A percentile compares a stretch with the other conserved stretches of the same genome.
phyloP scores from a whole-genome alignment of 1,140 invertebrate genomes.

The Scaptomyza hsui region DNA sequence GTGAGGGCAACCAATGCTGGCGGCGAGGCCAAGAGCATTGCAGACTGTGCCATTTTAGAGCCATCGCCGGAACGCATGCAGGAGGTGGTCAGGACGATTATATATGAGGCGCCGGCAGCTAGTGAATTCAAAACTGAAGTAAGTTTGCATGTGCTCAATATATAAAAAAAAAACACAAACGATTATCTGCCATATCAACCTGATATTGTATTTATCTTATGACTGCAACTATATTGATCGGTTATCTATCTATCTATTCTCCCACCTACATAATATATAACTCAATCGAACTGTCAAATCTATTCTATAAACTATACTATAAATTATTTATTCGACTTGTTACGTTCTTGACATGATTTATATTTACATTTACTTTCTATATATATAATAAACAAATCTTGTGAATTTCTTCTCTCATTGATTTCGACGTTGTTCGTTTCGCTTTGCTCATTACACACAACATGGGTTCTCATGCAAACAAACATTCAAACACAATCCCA shows the following conservation, averaged over 20 bases:
- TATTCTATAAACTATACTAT: slow-evolving; percentile 14
- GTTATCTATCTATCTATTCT: slow-evolving; percentile 24
- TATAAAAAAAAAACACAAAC: slow-evolving; percentile 50
- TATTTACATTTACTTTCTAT: slow-evolving; percentile 23
- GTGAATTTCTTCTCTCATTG: slow-evolving; percentile 79
- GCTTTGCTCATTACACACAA: slow-evolving; percentile 67
- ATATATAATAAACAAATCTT: slow-evolving; percentile 70
- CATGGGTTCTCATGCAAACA: slow-evolving; percentile 34
- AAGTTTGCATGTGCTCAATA: slow-evolving; percentile 84
- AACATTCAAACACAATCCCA: slow-evolving; percentile 14
- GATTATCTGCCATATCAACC: slow-evolving; percentile 17
- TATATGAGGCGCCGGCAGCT: slow-evolving; percentile 85
- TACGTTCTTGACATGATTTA: slow-evolving; percentile 52
- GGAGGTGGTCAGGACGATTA: slow-evolving; percentile 88
- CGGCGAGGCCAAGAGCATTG: slow-evolving; percentile 91
- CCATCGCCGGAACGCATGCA: slow-evolving; percentile 88
- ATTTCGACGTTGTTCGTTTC: slow-evolving; percentile 77
- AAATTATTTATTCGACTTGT: slow-evolving; percentile 52
- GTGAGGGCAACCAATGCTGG: slow-evolving; percentile 89
- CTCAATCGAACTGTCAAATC: slow-evolving; percentile 29
- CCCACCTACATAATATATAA: slow-evolving; percentile 22
- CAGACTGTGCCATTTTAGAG: slow-evolving; percentile 90
- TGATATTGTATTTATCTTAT: slow-evolving; percentile 31
- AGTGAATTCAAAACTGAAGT: slow-evolving; percentile 82
- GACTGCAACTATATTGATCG: slow-evolving; percentile 24